Percentiles rank a stretch among this genome's conserved stretches.
Evolutionary conservation across 1,140 invertebrate species (phyloP).

Genomic region (Cherax quadricarinatus): DNA sequence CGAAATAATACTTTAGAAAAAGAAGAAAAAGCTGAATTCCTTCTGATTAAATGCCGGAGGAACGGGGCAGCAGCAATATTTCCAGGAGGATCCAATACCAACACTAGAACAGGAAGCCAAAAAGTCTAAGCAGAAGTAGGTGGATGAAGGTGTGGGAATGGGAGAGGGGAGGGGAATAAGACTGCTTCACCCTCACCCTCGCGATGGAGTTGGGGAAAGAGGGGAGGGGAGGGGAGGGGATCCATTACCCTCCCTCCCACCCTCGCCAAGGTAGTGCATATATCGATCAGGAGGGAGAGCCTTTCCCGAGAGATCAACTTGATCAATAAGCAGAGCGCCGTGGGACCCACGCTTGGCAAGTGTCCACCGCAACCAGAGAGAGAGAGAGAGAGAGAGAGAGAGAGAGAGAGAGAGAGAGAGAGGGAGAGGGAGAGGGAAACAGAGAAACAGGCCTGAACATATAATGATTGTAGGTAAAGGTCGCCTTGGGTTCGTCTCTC

Average conservation of each 20-base stretch:
- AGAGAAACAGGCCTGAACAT: not conserved
- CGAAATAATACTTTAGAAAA: not conserved
- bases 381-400: too few relatives aligned
- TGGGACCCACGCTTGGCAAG: constrained; percentile 58
- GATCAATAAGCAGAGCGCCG: constrained; percentile 60
- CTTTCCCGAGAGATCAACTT: not conserved
- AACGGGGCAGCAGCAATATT: not conserved
- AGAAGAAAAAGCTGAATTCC: not conserved
- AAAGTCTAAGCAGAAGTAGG: too few relatives aligned
- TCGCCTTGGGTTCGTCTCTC: too few relatives aligned
- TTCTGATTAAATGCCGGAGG: not conserved
- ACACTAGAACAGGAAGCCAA: not conserved
- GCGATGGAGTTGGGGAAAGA: not conserved
- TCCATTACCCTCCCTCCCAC: not conserved
- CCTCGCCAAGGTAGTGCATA: constrained; percentile 53
- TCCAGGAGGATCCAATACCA: not conserved
- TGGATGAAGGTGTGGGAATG: too few relatives aligned
- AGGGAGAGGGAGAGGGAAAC: too few relatives aligned
- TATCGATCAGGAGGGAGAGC: constrained; percentile 51
- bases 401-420: too few relatives aligned
- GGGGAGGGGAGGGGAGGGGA: not conserved
- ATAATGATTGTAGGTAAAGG: not conserved
- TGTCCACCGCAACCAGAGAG: constrained; percentile 35
- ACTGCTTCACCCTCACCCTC: not conserved
- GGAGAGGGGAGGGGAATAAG: not conserved